Conservation (phyloP, 37 sponge, comb jelly and placozoan species). For the Beroe ovata region DNA sequence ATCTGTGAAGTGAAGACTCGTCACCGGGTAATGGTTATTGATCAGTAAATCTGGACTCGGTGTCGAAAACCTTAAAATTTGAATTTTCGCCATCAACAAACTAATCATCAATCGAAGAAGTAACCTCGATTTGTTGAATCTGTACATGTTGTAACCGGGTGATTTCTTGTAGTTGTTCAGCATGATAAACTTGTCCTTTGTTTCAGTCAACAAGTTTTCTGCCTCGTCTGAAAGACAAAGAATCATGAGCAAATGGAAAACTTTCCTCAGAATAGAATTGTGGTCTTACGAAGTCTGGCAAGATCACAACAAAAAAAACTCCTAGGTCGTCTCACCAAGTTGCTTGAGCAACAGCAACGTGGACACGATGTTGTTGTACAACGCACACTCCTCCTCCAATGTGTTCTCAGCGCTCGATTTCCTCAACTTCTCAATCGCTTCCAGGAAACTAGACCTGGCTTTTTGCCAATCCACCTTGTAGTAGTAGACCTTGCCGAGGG, state of each 20-base stretch:
- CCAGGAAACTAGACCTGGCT: slow-evolving; percentile 43
- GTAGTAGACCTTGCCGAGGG: slow-evolving; percentile 65
- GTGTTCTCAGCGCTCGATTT: not conserved
- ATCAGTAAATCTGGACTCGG: no score
- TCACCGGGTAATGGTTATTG: no score
- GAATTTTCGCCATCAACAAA: no score
- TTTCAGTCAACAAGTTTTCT: slow-evolving; percentile 1
- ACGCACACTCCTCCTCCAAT: slow-evolving; percentile 61
- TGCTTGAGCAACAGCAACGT: not conserved
- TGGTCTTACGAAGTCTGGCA: no score
- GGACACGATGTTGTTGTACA: slow-evolving; percentile 31
- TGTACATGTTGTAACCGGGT: slow-evolving; percentile 54
- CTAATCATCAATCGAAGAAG: no score
- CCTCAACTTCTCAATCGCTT: not conserved
- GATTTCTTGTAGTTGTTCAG: not conserved
- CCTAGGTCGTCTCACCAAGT: no score
- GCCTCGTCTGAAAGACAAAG: slow-evolving; percentile 2
- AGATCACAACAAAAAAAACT: no score
- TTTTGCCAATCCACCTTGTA: slow-evolving; percentile 60
- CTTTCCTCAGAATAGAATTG: no score
- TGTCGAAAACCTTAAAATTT: no score
- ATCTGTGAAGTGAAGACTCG: no score
- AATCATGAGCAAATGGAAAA: no score
- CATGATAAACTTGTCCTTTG: not conserved
- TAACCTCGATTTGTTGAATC: slow-evolving; percentile 54